phyloP scores from a whole-genome alignment of 2,797 vertebrate species.

The Arctocebus calabarensis region DNA sequence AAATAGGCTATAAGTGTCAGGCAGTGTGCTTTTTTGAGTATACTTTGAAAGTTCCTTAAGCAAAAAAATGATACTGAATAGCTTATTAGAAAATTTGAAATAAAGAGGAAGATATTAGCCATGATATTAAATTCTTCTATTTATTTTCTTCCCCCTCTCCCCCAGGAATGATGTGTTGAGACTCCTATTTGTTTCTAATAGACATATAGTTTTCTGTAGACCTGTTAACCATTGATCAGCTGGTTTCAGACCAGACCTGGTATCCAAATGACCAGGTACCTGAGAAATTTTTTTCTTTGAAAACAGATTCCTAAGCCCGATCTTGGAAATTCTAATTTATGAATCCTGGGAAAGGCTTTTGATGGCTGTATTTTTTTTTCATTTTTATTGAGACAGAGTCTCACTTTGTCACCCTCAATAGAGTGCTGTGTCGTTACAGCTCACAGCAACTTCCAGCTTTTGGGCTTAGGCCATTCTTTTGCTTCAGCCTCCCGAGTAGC shows the following conservation, averaged over 20 bases:
- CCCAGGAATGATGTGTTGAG: not conserved
- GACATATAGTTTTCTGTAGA: not conserved
- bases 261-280: not conserved
- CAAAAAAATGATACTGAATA: not conserved
- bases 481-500: no score
- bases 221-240: not conserved
- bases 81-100: constrained; percentile 12
- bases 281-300: not conserved
- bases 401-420: no score
- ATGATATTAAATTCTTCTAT: not conserved
- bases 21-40: not conserved
- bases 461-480: no score
- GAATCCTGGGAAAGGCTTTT: not conserved
- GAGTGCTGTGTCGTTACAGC: no score
- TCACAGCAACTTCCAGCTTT: no score
- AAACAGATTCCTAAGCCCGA: not conserved
- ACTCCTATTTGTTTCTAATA: not conserved
- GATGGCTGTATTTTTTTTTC: not conserved
- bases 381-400: no score
- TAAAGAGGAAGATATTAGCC: not conserved
- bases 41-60: constrained; percentile 31
- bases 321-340: not conserved
- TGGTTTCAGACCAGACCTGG: not conserved
- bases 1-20: not conserved
- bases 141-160: not conserved